phyloP scores from a whole-genome alignment of 2,888 invertebrate genomes.

The Baccha elongata region DNA sequence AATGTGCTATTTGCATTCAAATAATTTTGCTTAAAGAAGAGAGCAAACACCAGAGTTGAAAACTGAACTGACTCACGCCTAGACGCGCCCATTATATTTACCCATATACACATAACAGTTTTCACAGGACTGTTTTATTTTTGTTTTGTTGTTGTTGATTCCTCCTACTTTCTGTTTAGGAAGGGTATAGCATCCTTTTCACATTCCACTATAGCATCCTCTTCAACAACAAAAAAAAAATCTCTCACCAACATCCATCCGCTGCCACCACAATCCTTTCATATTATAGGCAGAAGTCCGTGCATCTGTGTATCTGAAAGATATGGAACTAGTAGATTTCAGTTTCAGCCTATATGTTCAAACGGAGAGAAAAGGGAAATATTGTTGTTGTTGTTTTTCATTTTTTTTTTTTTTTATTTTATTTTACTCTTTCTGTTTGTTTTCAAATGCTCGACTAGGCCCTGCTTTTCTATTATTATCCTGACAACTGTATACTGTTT shows the following conservation, averaged over 20 bases:
- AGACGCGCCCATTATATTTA: constrained; percentile 55
- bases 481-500: constrained; percentile 65
- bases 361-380: constrained; percentile 10
- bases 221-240: no score
- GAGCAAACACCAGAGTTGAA: constrained; percentile 60
- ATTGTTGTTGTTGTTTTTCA: background rate
- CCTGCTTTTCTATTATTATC: constrained; percentile 66
- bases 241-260: background rate
- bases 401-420: constrained; percentile 1
- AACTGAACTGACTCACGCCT: constrained; percentile 63
- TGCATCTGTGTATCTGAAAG: constrained; percentile 46
- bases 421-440: constrained; percentile 25
- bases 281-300: constrained; percentile 25
- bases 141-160: background rate
- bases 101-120: constrained; percentile 31
- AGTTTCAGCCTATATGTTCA: constrained; percentile 54
- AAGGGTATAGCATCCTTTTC: constrained; percentile 44
- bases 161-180: constrained; percentile 32
- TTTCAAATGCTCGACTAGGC: constrained; percentile 63
- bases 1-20: constrained; percentile 70
- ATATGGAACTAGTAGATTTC: constrained; percentile 40
- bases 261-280: constrained; percentile 35
- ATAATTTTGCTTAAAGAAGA: constrained; percentile 66
- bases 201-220: constrained; percentile 32
- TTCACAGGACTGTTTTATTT: constrained; percentile 18